Base-by-base conservation (phyloP, 1,140 invertebrate species). In the Bombus waltoni region DNA sequence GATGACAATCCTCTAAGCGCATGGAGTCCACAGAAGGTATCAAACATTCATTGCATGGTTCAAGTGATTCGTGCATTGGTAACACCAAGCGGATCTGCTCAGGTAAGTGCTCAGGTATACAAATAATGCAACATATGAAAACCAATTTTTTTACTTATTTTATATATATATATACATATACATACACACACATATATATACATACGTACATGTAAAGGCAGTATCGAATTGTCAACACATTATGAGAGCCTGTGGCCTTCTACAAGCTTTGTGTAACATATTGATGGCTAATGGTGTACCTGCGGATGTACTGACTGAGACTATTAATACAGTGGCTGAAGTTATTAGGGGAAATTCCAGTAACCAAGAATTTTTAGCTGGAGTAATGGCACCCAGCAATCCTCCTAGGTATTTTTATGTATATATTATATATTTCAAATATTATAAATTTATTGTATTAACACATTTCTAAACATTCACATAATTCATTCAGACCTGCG, bases 251-350 rank as follows among this genome's bases (percentile, higher is more conserved):
- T 98, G 97, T 88, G 98, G 98, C 9, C 95, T 98, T 25, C 93
- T 98, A 40, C 96, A 97, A 95, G 97, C 97, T 66, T 94, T 99
- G 18, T 99, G 98, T 92, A 97, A 97, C 87, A 98, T 99, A 86
- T 94, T 99, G 10, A 99, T 99, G 98, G 98, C 98, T 4, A 97
- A 97, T 94, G 99, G 99, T n/a, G 98, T 99, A 1, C 99, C 99
- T 1, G 98, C 98, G 1, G 98, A 99, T 94, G 98, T 99, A 73
- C 95, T 99, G 32, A 99, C 98, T 2, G 99, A 99, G 96, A 98
- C 98, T 0, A 99, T 99, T 87, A 99, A 98, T 93, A 97, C 98
- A 13, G 98, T 99, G 6, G 98, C 97, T 2, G 99, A 99, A 95
- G 97, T 99, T 4, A 99, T 99, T 66, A 96, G 99, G 85, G 99